These are phyloP conservation scores for Luperina nickerlii DNA, from an alignment of 2,888 invertebrate species.

Conservation along the genomic window DNA sequence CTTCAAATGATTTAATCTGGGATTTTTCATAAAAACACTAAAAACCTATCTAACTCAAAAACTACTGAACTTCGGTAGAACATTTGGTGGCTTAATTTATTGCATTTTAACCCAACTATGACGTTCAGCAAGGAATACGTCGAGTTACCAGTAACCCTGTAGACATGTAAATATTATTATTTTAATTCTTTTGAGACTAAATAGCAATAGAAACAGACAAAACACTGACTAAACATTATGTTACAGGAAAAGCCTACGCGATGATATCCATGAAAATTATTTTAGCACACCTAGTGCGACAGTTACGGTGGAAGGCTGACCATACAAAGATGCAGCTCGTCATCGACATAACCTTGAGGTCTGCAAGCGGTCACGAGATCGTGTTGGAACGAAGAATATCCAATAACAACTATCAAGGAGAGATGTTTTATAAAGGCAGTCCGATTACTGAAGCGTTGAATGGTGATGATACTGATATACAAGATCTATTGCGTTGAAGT, in stretches of 20 bases:
- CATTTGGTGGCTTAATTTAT: too few species aligned
- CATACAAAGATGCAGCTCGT: conserved; percentile 54
- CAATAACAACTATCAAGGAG: conserved; percentile 18
- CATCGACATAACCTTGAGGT: conserved; percentile 14
- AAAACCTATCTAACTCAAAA: too few species aligned
- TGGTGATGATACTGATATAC: not conserved
- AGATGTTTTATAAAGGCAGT: not conserved
- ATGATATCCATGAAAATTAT: conserved; percentile 69
- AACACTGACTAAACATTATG: not conserved
- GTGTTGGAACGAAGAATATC: conserved; percentile 12
- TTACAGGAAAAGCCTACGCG: conserved; percentile 71
- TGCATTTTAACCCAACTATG: too few species aligned
- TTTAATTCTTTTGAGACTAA: not conserved
- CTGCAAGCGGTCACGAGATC: conserved; percentile 23
- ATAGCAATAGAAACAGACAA: not conserved
- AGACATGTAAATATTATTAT: too few species aligned
- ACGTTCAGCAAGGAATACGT: too few species aligned
- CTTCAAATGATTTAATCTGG: too few species aligned
- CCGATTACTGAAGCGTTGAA: conserved; percentile 6
- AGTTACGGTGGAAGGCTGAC: conserved; percentile 64
- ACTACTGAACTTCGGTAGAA: too few species aligned
- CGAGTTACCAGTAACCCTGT: too few species aligned
- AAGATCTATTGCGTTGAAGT: conserved; percentile 10
- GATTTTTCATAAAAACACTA: too few species aligned
- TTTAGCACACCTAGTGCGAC: conserved; percentile 66